These are phyloP conservation scores for Corythornis leucogaster DNA, from an alignment of 2,797 vertebrate species.

Conservation along the genomic window DNA sequence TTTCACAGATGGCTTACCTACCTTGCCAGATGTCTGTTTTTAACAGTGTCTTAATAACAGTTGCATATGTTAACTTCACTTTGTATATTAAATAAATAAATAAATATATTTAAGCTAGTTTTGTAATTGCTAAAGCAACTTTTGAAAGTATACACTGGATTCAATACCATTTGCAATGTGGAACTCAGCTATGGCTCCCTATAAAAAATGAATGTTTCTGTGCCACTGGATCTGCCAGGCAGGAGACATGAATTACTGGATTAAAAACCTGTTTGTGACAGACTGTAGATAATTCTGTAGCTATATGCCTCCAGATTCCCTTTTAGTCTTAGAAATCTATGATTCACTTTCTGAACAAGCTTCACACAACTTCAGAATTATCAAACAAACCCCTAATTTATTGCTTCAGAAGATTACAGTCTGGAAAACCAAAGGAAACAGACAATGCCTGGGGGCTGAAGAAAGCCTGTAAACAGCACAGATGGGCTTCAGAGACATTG, in stretches of 20 bases:
- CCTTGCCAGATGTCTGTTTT: constrained; percentile 44
- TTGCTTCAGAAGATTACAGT: constrained; percentile 30
- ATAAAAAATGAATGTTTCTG: constrained; percentile 1
- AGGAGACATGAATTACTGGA: neutral
- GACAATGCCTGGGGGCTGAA: constrained; percentile 44
- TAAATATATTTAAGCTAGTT: neutral
- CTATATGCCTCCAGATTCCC: neutral
- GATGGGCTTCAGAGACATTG: constrained; percentile 54
- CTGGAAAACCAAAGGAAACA: constrained; percentile 54
- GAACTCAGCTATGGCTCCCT: neutral
- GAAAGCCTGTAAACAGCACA: constrained; percentile 32
- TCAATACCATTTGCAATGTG: neutral
- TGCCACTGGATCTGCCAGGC: neutral
- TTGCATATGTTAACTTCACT: constrained; percentile 1
- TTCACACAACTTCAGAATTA: constrained; percentile 23
- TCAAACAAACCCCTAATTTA: constrained; percentile 55
- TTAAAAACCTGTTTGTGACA: constrained; percentile 40
- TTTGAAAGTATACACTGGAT: neutral
- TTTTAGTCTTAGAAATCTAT: constrained; percentile 21
- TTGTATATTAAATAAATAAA: neutral
- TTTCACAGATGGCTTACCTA: constrained; percentile 60
- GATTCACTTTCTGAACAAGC: constrained; percentile 43
- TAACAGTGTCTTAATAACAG: constrained; percentile 13
- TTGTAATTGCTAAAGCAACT: neutral
- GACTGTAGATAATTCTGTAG: constrained; percentile 14